Evolutionary conservation across 2,888 invertebrate genomes (phyloP).

Genomic region (Hipparchia semele): DNA sequence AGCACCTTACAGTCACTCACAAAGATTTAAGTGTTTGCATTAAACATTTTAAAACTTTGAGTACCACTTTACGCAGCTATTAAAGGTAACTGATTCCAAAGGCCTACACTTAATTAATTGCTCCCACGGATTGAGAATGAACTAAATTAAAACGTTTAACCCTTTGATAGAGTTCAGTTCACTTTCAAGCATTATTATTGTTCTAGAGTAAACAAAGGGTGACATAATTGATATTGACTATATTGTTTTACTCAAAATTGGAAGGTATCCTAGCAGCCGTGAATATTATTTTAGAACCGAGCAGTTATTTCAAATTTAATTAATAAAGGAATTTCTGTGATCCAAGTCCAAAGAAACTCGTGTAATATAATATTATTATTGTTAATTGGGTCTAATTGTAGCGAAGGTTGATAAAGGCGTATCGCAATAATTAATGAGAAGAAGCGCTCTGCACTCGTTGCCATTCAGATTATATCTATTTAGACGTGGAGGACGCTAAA

Average conservation of each 20-base stretch:
- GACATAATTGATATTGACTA: constrained; percentile 7
- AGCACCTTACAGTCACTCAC: too few relatives aligned
- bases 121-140: not conserved
- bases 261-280: constrained; percentile 2
- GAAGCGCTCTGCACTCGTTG: constrained; percentile 46
- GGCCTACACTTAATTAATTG: not conserved
- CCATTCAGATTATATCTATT: constrained; percentile 39
- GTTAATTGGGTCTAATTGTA: constrained; percentile 63
- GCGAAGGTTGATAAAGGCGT: constrained; percentile 57
- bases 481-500: constrained; percentile 7
- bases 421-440: constrained; percentile 53
- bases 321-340: constrained; percentile 29
- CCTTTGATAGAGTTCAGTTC: constrained; percentile 1
- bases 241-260: constrained; percentile 16
- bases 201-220: constrained; percentile 12
- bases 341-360: constrained; percentile 19
- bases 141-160: constrained; percentile 5
- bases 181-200: not conserved
- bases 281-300: not conserved
- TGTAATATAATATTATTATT: constrained; percentile 31
- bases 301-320: not conserved
- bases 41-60: not conserved
- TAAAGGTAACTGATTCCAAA: not conserved
- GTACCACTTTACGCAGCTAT: not conserved
- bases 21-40: too few relatives aligned